Conservation (phyloP, 1,140 invertebrate species). For the Thaumatotibia leucotreta region DNA sequence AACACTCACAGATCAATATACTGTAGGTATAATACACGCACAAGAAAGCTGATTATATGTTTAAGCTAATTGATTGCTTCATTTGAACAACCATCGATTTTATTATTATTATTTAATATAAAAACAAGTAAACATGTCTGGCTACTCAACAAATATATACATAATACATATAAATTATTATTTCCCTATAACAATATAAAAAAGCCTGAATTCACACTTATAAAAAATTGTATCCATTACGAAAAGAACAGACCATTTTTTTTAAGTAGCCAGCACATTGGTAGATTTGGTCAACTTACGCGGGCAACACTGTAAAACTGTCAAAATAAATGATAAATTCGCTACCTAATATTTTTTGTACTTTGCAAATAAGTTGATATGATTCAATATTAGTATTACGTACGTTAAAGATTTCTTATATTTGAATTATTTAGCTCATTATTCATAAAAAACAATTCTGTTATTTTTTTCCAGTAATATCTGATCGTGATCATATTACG, state of each 20-base stretch:
- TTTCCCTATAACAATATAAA: background rate
- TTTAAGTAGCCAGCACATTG: constrained; percentile 16
- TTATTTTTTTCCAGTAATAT: background rate
- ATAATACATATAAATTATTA: background rate
- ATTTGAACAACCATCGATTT: constrained; percentile 47
- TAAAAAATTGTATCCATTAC: background rate
- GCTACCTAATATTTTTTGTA: constrained; percentile 34
- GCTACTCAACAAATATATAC: background rate
- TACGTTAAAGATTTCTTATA: background rate
- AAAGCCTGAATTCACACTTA: background rate
- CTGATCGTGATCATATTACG: background rate
- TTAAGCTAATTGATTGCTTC: constrained; percentile 57
- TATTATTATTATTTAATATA: constrained; percentile 21
- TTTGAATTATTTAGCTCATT: background rate
- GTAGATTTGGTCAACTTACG: constrained; percentile 31
- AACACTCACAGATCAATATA: constrained; percentile 45
- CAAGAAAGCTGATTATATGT: constrained; percentile 57
- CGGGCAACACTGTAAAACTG: constrained; percentile 30
- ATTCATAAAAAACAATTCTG: background rate
- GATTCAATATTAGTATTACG: constrained; percentile 15
- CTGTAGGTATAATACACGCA: constrained; percentile 43
- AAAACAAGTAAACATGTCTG: background rate
- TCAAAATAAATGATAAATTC: background rate
- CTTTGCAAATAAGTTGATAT: constrained; percentile 43
- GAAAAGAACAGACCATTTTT: background rate